Evolutionary conservation across 2,888 invertebrate genomes (phyloP), one percentile per base, ranked within the genome.

Genomic region (Caenorhabditis virilis): DNA sequence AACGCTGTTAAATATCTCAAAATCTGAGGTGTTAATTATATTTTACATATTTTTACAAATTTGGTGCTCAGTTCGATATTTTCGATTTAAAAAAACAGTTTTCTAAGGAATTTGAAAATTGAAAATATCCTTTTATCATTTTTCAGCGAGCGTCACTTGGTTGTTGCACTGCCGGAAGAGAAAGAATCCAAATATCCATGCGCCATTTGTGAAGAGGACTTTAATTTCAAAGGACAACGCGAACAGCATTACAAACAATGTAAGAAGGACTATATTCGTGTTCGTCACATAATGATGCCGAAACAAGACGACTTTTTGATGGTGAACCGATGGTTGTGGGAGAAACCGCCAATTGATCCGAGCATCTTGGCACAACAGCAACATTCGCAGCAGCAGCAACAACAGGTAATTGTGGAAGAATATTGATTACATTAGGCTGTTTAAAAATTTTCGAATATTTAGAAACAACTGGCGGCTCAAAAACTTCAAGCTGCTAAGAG

Each of bases 261-360:
- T 64, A 80, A 80, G 56, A 69, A 74, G n/a, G 78, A 80, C 51
- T 70, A 69, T 43, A 55, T 66, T 42, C 65, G 67, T 38, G 57
- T 72, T 11, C 54, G 76, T 13, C 65, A 68, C 47, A 64, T 78
- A 4, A 73, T 72, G 72, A 60, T 49, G 22, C 72, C 72, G 7
- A 76, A 63, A 50, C 62, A 56, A 51, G 77, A 78, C 9, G 77
- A 79, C 47, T 50, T 63, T 35, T 57, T 68, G 18, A 56, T 54
- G 16, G 43, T 82, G 16, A 82, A 81, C 57, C 59, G 72, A 7
- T 82, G 82, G 81, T 59, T 82, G n/a, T 82, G 82, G 82, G 74
- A 74, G 22, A 71, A 75, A 48, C 80, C 82, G 18, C 73, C 76
- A 26, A 36, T 76, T 16, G 81, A 81, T 39, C 79, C 79, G 7